Base-by-base conservation (phyloP, 2,888 invertebrate genomes). In the Pyrrhia umbra region DNA sequence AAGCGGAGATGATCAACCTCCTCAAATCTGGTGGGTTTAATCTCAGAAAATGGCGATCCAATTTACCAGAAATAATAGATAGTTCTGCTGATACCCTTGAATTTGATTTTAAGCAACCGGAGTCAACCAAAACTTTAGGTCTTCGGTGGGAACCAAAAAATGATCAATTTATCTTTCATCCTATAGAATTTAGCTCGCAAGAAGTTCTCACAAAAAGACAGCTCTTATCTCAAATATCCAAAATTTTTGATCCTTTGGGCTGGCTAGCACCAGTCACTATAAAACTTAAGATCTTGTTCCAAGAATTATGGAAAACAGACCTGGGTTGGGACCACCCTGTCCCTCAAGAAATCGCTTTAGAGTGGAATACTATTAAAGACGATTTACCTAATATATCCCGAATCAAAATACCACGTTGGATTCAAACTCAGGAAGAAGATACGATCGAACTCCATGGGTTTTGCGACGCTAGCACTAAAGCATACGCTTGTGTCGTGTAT, bases 191-290 rank as follows among this genome's bases (percentile, higher is more conserved):
- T 3, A 23, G 6, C 6, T 16, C 43, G 3, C 47, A 27, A 23
- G 15, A 20, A 6, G 10, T 49, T 56, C 65, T 20, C 39, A 65
- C 68, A 2, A 69, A 73, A 57, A 45, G 77, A 16, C 8, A 6
- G 2, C 25, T 77, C 27, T 50, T 75, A 2, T 73, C 73, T 13
- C 47, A 66, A 4, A 62, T 75, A 18, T 62, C 67, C 0, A 71
- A 65, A 30, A 23, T 65, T 27, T 75, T 58, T 25, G 71, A 75
- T 30, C 69, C 75, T 0, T 46, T 69, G 13, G 72, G 68, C 0
- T 75, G 66, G 66, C 16, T 71, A 0, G 16, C 75, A 9, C 75
- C 70, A 18, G n/a, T 75, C 9, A 25, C 66, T 9, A 61, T 39
- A 6, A 68, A 58, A 43, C 16, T 63, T 1, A 75, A 75, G 39